Conservation (phyloP, 2,888 invertebrate species). For the Mimumesa dahlbomi region DNA sequence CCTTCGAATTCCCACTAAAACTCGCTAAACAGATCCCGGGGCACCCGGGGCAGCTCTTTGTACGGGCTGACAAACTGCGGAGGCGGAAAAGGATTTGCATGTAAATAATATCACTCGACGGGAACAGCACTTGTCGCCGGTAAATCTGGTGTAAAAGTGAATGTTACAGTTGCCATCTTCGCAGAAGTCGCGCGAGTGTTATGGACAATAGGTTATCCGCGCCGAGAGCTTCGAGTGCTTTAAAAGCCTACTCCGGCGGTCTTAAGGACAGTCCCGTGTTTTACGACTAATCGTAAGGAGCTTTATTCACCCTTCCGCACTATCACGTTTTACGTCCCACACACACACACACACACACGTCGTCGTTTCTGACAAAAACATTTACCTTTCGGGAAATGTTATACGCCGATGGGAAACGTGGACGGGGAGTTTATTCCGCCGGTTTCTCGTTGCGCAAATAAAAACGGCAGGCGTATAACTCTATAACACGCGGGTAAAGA, state of each 20-base stretch:
- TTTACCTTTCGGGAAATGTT: constrained; percentile 32
- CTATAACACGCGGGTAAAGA: no score
- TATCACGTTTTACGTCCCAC: constrained; percentile 40
- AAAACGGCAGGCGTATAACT: neutral
- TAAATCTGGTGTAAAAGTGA: neutral
- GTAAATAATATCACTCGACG: neutral
- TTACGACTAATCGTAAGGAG: constrained; percentile 52
- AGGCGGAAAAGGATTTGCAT: neutral
- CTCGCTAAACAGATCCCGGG: no score
- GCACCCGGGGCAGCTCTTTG: no score
- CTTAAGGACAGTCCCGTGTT: constrained; percentile 52
- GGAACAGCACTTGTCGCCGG: neutral
- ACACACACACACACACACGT: constrained; percentile 5
- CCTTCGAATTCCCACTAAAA: no score
- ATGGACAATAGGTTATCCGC: constrained; percentile 17
- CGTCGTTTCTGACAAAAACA: constrained; percentile 24
- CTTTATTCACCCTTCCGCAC: constrained; percentile 40
- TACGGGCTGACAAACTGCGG: neutral
- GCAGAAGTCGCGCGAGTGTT: constrained; percentile 5
- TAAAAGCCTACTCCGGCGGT: constrained; percentile 30
- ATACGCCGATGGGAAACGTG: constrained; percentile 12
- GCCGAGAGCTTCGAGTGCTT: constrained; percentile 22
- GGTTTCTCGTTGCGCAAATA: neutral
- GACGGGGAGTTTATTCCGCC: constrained; percentile 4
- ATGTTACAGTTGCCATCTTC: neutral